A percentile compares a stretch with the other conserved stretches of the same genome.
phyloP scores from a whole-genome alignment of 2,797 vertebrate species.

The Lycodopsis pacificus region DNA sequence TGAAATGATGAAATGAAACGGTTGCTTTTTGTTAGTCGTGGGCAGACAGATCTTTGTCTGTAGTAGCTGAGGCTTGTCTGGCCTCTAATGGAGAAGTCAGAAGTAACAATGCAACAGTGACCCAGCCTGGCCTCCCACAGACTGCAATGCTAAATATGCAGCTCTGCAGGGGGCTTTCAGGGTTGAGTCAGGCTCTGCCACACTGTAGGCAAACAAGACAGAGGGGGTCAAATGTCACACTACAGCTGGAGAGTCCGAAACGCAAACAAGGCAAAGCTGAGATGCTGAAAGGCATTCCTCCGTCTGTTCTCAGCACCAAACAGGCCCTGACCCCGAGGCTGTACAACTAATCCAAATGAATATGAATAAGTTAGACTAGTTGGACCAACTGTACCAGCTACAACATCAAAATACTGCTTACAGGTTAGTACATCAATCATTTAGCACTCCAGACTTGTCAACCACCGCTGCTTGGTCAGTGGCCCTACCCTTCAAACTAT shows the following conservation, averaged over 20 bases:
- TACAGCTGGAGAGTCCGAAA: slow-evolving; percentile 24
- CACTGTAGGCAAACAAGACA: slow-evolving; percentile 24
- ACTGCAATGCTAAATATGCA: slow-evolving; percentile 26
- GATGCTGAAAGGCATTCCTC: slow-evolving; percentile 20
- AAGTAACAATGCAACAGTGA: slow-evolving; percentile 23
- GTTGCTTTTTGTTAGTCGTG: background rate
- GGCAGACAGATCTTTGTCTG: slow-evolving; percentile 10
- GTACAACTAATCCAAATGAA: too few relatives aligned
- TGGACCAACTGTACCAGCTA: too few relatives aligned
- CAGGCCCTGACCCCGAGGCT: background rate
- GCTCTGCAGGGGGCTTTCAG: slow-evolving; percentile 23
- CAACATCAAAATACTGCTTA: too few relatives aligned
- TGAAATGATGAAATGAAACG: too few relatives aligned
- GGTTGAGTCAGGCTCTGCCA: background rate
- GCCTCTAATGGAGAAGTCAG: background rate
- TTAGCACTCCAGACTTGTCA: too few relatives aligned
- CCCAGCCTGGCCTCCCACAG: slow-evolving; percentile 1
- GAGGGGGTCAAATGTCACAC: slow-evolving; percentile 29
- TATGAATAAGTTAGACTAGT: too few relatives aligned
- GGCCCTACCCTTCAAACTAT: too few relatives aligned
- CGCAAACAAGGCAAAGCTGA: slow-evolving; percentile 6
- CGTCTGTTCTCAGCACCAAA: background rate
- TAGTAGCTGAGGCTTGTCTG: background rate
- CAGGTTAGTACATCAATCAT: too few relatives aligned
- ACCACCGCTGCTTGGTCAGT: too few relatives aligned